Conservation (phyloP, 1,140 invertebrate species). For the Psilanteris sp. region DNA sequence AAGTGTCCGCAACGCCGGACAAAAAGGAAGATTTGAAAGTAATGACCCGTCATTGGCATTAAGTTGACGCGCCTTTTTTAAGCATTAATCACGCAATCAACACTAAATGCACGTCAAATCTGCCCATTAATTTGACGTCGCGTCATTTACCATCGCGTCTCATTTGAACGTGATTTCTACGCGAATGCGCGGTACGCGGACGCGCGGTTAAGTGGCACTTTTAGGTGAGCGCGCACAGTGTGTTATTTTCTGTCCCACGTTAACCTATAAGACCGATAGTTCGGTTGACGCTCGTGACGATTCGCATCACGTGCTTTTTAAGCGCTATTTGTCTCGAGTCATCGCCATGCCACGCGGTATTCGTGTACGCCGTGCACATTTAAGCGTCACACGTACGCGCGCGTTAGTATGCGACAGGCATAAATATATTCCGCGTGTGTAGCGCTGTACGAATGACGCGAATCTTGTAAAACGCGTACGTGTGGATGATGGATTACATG, state of each 20-base stretch:
- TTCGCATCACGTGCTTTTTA: slow-evolving; percentile 57
- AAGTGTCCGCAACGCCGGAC: no score
- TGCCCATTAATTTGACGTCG: no score
- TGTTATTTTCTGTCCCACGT: slow-evolving; percentile 38
- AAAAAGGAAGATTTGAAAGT: no score
- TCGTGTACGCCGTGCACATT: slow-evolving; percentile 1
- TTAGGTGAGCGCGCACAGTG: slow-evolving; percentile 5
- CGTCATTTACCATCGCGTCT: no score
- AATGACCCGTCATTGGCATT: no score
- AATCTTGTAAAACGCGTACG: slow-evolving; percentile 50
- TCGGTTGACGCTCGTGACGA: slow-evolving; percentile 26
- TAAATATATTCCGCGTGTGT: slow-evolving; percentile 52
- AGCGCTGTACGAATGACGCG: slow-evolving; percentile 41
- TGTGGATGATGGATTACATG: slow-evolving; percentile 49
- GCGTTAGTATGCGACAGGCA: slow-evolving; percentile 12
- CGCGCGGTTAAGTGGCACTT: slow-evolving; percentile 31
- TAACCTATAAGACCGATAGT: slow-evolving; percentile 23
- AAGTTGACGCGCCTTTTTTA: no score
- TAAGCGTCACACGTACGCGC: neutral
- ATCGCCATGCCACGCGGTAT: slow-evolving; percentile 32
- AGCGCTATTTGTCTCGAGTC: slow-evolving; percentile 57
- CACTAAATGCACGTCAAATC: no score
- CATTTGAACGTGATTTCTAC: slow-evolving; percentile 12
- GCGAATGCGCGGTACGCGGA: slow-evolving; percentile 2
- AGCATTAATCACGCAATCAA: no score